phyloP scores from a whole-genome alignment of 2,888 invertebrate species.

The Phaonia tiefii region DNA sequence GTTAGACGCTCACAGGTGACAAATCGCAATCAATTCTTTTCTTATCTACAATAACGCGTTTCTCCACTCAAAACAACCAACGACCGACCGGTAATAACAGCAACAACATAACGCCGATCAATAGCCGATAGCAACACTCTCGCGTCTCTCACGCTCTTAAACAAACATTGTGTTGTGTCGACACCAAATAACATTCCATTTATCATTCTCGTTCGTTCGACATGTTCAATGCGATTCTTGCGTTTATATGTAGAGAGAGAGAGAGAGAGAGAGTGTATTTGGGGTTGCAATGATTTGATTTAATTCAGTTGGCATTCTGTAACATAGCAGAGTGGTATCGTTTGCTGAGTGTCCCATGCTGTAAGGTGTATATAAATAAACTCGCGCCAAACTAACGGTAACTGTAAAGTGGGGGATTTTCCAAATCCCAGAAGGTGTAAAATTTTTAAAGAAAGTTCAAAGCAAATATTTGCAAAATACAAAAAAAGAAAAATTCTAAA shows the following conservation, averaged over 20 bases:
- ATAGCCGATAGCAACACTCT: too few species aligned
- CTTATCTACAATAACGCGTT: not conserved
- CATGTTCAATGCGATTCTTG: slow-evolving; percentile 9
- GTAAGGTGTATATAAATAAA: not conserved
- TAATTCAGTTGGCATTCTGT: slow-evolving; percentile 28
- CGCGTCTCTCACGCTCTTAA: not conserved
- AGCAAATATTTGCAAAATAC: too few species aligned
- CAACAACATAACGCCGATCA: not conserved
- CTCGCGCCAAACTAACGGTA: not conserved
- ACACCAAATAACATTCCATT: slow-evolving; percentile 11
- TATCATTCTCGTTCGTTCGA: not conserved
- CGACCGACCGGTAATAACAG: not conserved
- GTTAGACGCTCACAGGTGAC: too few species aligned
- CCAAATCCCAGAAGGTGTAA: too few species aligned
- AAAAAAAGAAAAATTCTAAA: too few species aligned
- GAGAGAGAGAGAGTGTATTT: too few species aligned
- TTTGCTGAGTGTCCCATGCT: not conserved
- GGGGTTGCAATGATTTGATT: not conserved
- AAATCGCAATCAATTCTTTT: too few species aligned
- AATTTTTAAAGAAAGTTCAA: too few species aligned
- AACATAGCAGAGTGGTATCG: slow-evolving; percentile 14
- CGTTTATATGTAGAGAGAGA: not conserved
- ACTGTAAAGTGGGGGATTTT: not conserved
- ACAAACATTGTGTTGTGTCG: not conserved
- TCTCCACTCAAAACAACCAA: not conserved